These are phyloP conservation scores for Aurelia aurita complex sp. Pacific DNA, from an alignment of 30 jellyfish, hydroid and myxozoan genomes.

Conservation along the genomic window DNA sequence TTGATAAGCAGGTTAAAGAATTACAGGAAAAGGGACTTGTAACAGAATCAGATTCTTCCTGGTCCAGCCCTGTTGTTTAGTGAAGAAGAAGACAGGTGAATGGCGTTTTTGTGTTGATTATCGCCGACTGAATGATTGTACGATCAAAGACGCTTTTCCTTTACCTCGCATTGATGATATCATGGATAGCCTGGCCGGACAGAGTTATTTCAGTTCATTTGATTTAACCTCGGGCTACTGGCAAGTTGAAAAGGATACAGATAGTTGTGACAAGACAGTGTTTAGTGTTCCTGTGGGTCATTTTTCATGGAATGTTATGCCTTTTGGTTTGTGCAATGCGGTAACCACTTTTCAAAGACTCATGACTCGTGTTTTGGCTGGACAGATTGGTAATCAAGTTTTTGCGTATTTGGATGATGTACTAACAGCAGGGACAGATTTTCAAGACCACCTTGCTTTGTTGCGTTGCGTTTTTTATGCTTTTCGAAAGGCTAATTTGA, in stretches of 20 bases:
- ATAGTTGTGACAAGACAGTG: not conserved
- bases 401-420: slow-evolving; percentile 9
- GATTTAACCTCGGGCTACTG: slow-evolving; percentile 14
- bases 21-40: not conserved
- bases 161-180: not conserved
- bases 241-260: slow-evolving; percentile 1
- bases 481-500: too few species aligned
- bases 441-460: too few species aligned
- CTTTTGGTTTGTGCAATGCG: slow-evolving; percentile 11
- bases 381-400: not conserved
- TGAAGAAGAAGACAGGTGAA: not conserved
- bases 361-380: not conserved
- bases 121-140: not conserved
- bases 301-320: not conserved
- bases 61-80: slow-evolving; percentile 11
- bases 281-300: not conserved
- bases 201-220: not conserved
- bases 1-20: not conserved
- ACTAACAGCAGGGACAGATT: not conserved
- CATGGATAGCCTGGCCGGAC: not conserved
- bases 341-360: not conserved
- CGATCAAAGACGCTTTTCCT: slow-evolving; percentile 4
- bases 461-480: too few species aligned
- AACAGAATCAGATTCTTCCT: not conserved
- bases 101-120: slow-evolving; percentile 11